phyloP scores from a whole-genome alignment of 1,140 invertebrate genomes.

The Lucilia cuprina region DNA sequence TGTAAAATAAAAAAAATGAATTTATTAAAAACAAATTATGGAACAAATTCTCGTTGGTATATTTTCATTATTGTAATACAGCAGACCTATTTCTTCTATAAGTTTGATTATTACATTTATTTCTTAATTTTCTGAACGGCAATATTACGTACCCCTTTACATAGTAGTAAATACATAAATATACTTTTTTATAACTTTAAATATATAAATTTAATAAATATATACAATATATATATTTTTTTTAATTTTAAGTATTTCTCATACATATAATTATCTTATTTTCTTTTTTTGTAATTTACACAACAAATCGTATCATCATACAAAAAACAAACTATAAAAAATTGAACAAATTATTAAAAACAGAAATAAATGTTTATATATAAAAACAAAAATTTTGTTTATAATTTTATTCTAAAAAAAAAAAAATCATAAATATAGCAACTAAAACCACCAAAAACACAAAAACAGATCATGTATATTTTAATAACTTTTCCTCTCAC shows the following conservation, averaged over 20 bases:
- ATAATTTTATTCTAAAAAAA: neutral
- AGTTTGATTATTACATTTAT: neutral
- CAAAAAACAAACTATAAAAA: neutral
- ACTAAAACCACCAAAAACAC: neutral
- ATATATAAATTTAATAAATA: neutral
- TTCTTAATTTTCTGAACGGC: neutral
- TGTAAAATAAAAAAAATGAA: no score
- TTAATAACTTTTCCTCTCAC: neutral
- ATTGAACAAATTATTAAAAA: neutral
- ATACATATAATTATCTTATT: neutral
- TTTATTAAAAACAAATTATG: no score
- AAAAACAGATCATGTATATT: neutral
- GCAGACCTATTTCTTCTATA: no score
- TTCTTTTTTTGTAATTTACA: neutral
- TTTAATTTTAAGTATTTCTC: neutral
- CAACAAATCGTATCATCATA: conserved; percentile 1
- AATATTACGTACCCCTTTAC: conserved; percentile 20
- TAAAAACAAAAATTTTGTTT: neutral
- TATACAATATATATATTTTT: conserved; percentile 2
- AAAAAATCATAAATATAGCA: neutral
- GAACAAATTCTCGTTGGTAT: no score
- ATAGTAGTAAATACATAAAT: neutral
- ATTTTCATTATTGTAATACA: no score
- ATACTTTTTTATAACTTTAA: neutral
- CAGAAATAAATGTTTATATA: neutral